Evolutionary conservation across 2,797 vertebrate species (phyloP).

Genomic region (Adrianichthys oophorus): DNA sequence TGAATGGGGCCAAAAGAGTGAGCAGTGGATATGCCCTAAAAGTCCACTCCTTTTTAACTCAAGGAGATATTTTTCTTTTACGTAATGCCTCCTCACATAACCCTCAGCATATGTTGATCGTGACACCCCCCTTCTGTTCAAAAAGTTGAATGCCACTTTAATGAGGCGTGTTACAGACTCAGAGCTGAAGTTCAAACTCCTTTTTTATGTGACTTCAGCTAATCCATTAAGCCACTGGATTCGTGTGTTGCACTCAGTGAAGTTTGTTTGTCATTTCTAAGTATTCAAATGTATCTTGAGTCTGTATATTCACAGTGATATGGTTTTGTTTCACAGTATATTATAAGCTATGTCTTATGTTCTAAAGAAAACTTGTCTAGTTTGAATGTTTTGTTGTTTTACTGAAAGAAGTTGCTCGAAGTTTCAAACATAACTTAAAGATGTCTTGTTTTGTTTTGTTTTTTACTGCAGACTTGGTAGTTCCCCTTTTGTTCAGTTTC

Average conservation of each 20-base stretch:
- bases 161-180: slow-evolving; percentile 13
- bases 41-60: slow-evolving; percentile 20
- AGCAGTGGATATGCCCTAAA: slow-evolving; percentile 17
- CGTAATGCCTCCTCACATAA: slow-evolving; percentile 20
- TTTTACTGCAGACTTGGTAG: no score
- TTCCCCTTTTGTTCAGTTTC: no score
- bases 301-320: not conserved
- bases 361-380: not conserved
- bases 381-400: slow-evolving; percentile 5
- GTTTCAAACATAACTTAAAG: not conserved
- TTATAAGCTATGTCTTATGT: not conserved
- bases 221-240: not conserved
- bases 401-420: not conserved
- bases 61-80: slow-evolving; percentile 39
- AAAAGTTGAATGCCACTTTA: slow-evolving; percentile 24
- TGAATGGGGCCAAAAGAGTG: slow-evolving; percentile 14
- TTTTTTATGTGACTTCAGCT: slow-evolving; percentile 1
- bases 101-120: slow-evolving; percentile 17
- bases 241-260: slow-evolving; percentile 4
- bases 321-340: slow-evolving; percentile 3
- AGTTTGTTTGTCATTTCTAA: slow-evolving; percentile 6
- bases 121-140: slow-evolving; percentile 56
- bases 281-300: not conserved
- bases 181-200: slow-evolving; percentile 6
- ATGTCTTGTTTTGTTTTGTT: not conserved